Evolutionary conservation across 1,140 invertebrate species (phyloP).

Genomic region (Musca domestica): DNA sequence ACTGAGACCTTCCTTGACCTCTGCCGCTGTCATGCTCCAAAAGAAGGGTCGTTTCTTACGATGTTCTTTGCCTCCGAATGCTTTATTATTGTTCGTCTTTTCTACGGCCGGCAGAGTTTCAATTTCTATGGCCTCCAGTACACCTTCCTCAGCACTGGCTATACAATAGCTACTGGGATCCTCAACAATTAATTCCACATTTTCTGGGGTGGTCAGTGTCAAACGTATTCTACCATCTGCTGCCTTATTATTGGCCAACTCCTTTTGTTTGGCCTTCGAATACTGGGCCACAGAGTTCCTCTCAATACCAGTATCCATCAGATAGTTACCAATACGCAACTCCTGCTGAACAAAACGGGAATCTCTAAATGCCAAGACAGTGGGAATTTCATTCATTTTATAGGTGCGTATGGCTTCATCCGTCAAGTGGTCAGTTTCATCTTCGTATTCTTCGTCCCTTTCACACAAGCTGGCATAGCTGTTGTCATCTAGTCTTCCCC

Average conservation of each 20-base stretch:
- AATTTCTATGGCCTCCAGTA: slow-evolving; percentile 47
- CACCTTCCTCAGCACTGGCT: slow-evolving; percentile 41
- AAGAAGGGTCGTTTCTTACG: slow-evolving; percentile 43
- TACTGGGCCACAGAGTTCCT: slow-evolving; percentile 40
- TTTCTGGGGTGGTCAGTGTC: slow-evolving; percentile 50
- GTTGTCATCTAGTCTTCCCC: slow-evolving; percentile 22
- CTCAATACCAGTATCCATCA: slow-evolving; percentile 52
- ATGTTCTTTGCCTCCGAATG: not conserved
- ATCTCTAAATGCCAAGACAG: slow-evolving; percentile 48
- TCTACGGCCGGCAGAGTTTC: slow-evolving; percentile 21
- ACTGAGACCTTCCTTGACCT: slow-evolving; percentile 46
- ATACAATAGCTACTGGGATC: slow-evolving; percentile 38
- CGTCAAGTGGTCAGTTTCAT: not conserved
- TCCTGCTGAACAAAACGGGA: slow-evolving; percentile 53
- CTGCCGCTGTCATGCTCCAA: slow-evolving; percentile 43
- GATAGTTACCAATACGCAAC: slow-evolving; percentile 50
- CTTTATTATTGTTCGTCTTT: not conserved
- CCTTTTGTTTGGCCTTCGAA: slow-evolving; percentile 27
- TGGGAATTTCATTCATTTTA: slow-evolving; percentile 52
- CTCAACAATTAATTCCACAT: slow-evolving; percentile 46
- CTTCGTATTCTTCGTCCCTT: slow-evolving; percentile 25
- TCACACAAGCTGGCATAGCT: not conserved
- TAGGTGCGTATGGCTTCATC: slow-evolving; percentile 32
- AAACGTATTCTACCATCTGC: slow-evolving; percentile 44
- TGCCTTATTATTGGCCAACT: slow-evolving; percentile 23